These are phyloP conservation scores for Ammodytes dubius DNA, from an alignment of 2,113 vertebrate genomes.

Conservation along the genomic window DNA sequence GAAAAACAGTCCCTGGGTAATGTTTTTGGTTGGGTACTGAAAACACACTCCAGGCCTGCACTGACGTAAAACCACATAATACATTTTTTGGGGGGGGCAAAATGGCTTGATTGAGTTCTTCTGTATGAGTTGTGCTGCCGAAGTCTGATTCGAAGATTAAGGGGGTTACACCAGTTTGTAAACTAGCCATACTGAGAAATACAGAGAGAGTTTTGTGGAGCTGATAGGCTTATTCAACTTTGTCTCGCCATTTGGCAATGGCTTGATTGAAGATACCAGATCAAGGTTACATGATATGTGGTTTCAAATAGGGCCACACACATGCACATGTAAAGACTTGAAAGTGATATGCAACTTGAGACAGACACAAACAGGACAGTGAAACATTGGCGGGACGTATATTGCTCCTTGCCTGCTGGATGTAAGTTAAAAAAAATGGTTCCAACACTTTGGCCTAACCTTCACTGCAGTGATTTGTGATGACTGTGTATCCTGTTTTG, in stretches of 20 bases:
- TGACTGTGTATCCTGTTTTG: neutral
- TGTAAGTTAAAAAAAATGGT: neutral
- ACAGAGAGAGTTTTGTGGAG: too few species aligned
- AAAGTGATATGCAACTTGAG: neutral
- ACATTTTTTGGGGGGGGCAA: neutral
- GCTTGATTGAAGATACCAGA: constrained; percentile 11
- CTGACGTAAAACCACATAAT: constrained; percentile 1
- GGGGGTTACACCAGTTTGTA: too few species aligned
- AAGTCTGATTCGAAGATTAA: constrained; percentile 7
- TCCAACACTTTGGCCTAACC: neutral
- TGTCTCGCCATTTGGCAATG: too few species aligned
- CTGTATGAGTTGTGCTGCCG: neutral
- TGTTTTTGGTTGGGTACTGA: neutral
- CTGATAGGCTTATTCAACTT: too few species aligned
- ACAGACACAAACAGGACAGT: neutral
- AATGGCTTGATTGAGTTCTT: neutral
- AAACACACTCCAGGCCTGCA: neutral
- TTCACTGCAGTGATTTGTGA: neutral
- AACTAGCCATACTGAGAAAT: too few species aligned
- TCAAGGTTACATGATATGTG: neutral
- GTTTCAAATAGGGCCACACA: too few species aligned
- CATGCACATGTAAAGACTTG: too few species aligned
- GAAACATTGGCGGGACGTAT: neutral
- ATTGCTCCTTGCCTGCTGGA: neutral
- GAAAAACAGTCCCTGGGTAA: neutral